Conservation (phyloP, 2,113 vertebrate species). For the Agelaius phoeniceus region DNA sequence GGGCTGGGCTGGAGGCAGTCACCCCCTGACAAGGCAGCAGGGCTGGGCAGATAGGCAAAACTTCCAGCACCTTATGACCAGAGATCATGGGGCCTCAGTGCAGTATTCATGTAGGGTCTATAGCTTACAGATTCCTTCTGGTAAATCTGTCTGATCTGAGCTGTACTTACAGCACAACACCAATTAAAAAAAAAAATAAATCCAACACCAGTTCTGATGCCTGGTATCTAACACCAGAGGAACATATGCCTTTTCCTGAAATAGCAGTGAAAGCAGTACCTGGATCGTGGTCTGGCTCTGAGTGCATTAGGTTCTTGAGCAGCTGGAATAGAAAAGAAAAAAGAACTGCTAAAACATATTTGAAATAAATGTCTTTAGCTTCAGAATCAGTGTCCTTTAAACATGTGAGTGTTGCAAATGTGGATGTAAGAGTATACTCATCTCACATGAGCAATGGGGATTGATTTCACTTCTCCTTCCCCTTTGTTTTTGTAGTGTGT, state of each 20-base stretch:
- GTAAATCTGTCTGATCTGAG: neutral
- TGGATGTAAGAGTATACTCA: neutral
- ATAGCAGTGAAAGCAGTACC: constrained; percentile 71
- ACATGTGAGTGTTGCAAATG: neutral
- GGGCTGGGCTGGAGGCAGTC: neutral
- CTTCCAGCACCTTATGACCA: neutral
- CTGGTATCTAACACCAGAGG: neutral
- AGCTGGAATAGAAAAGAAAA: constrained; percentile 72
- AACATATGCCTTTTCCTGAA: neutral
- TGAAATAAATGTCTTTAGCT: neutral
- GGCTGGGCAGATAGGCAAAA: neutral
- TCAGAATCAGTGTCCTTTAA: neutral
- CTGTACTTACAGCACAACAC: neutral
- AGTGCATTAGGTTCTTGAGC: constrained; percentile 74
- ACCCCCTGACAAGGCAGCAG: neutral
- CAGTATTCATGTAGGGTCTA: neutral
- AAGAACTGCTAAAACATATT: neutral
- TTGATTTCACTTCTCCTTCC: constrained; percentile 23
- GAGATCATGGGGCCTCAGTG: neutral
- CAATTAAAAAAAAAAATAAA: neutral
- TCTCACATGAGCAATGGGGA: neutral
- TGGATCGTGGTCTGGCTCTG: constrained; percentile 82
- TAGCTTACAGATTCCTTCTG: neutral
- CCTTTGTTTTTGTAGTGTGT: neutral
- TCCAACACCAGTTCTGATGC: neutral